Conservation (phyloP, 2,888 invertebrate genomes). For the Clanis bilineata region DNA sequence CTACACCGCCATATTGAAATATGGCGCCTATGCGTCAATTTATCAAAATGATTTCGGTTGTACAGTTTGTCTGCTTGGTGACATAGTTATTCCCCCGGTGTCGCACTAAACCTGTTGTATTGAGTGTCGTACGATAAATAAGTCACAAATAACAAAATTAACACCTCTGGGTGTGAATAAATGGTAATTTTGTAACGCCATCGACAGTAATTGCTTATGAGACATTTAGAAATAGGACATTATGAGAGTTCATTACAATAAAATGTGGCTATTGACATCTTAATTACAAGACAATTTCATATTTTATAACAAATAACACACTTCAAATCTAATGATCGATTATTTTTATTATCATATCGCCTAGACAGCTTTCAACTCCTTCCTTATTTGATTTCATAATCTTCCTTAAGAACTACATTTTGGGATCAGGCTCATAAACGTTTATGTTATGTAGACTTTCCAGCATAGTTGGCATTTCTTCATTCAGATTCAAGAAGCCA, state of each 20-base stretch:
- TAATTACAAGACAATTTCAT: not conserved
- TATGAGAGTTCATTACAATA: constrained; percentile 23
- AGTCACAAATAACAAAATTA: constrained; percentile 56
- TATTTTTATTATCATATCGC: too few species aligned
- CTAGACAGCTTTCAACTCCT: too few species aligned
- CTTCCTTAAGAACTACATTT: too few species aligned
- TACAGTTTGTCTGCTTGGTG: constrained; percentile 45
- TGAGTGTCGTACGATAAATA: constrained; percentile 53
- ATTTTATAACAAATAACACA: too few species aligned
- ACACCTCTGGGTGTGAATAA: constrained; percentile 54
- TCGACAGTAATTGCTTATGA: constrained; percentile 53
- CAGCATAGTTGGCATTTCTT: too few species aligned
- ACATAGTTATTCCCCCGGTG: constrained; percentile 43
- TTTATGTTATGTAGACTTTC: too few species aligned
- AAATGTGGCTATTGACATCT: not conserved
- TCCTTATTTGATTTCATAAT: too few species aligned
- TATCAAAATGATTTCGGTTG: constrained; percentile 48
- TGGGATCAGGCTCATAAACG: too few species aligned
- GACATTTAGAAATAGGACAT: constrained; percentile 36
- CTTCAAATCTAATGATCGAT: too few species aligned
- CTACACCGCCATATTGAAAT: constrained; percentile 44
- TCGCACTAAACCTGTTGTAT: constrained; percentile 42
- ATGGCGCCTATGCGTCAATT: constrained; percentile 45
- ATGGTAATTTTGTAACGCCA: constrained; percentile 48
- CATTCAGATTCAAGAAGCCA: too few species aligned